A percentile compares a stretch with the other conserved stretches of the same genome.
phyloP scores from a whole-genome alignment of 2,113 vertebrate species.

The Sebastes schlegelii region DNA sequence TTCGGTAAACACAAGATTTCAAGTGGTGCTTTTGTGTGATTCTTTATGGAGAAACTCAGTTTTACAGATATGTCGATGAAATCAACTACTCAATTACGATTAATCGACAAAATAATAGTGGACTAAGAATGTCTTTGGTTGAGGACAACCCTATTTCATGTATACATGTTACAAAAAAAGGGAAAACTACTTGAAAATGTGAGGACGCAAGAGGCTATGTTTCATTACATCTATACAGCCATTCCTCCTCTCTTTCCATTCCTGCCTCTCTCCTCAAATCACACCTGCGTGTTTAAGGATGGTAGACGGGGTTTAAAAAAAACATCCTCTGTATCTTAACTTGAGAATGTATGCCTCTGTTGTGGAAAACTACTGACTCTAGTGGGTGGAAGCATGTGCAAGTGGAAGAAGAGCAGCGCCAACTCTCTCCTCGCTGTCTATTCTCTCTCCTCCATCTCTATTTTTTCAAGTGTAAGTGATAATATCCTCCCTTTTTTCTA shows the following conservation, averaged over 20 bases:
- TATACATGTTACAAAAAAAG: neutral
- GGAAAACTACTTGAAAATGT: neutral
- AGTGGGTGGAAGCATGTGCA: constrained; percentile 78
- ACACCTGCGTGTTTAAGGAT: constrained; percentile 46
- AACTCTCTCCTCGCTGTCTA: constrained; percentile 74
- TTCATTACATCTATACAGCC: neutral
- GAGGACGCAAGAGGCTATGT: neutral
- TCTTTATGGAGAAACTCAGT: too few relatives aligned
- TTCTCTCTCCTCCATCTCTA: constrained; percentile 79
- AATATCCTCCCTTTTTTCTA: constrained; percentile 80
- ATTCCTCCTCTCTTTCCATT: constrained; percentile 10
- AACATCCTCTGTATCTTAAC: constrained; percentile 20
- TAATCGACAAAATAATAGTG: too few relatives aligned
- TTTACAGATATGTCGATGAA: too few relatives aligned
- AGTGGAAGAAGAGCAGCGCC: constrained; percentile 78
- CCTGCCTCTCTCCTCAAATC: constrained; percentile 29
- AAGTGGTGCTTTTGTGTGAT: too few relatives aligned
- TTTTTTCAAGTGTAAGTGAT: constrained; percentile 84
- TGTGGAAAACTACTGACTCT: constrained; percentile 76
- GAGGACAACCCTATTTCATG: neutral
- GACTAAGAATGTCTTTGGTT: too few relatives aligned
- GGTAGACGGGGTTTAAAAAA: constrained; percentile 8
- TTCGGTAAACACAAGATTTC: too few relatives aligned
- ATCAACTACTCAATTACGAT: too few relatives aligned
- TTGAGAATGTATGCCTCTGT: constrained; percentile 57